Evolutionary conservation across 2,113 vertebrate species (phyloP).

Genomic region (Pardalotus punctatus): DNA sequence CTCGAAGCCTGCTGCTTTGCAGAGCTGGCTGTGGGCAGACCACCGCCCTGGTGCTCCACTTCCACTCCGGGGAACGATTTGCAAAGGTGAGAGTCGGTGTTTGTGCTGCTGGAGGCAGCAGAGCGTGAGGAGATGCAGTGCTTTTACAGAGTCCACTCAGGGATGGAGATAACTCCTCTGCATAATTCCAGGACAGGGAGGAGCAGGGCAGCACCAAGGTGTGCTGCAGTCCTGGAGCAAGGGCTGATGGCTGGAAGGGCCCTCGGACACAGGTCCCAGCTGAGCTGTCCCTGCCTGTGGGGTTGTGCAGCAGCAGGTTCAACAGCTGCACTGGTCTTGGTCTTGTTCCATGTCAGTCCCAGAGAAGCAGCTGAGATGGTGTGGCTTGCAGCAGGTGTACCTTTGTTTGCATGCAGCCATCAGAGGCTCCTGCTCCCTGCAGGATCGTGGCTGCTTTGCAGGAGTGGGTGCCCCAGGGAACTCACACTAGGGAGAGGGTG

Average conservation of each 20-base stretch:
- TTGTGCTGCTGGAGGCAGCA: background rate
- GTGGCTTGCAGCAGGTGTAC: background rate
- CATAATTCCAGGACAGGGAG: background rate
- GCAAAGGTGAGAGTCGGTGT: background rate
- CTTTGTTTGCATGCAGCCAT: background rate
- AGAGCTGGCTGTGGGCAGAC: background rate
- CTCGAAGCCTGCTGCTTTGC: background rate
- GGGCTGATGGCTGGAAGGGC: background rate
- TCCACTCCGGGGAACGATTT: accelerated
- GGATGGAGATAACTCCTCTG: background rate
- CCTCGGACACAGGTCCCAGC: background rate
- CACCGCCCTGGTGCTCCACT: background rate
- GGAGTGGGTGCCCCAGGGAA: background rate
- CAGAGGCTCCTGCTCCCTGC: background rate
- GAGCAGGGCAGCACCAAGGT: background rate
- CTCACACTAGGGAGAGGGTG: background rate
- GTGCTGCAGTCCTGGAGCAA: background rate
- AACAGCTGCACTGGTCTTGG: background rate
- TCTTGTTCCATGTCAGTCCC: background rate
- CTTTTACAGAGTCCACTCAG: background rate
- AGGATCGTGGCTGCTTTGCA: background rate
- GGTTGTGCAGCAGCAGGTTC: background rate
- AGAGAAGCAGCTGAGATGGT: background rate
- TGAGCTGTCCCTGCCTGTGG: background rate
- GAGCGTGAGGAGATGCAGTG: background rate